These are phyloP conservation scores for Dione vanillae DNA, from an alignment of 2,888 invertebrate genomes.

Conservation along the genomic window DNA sequence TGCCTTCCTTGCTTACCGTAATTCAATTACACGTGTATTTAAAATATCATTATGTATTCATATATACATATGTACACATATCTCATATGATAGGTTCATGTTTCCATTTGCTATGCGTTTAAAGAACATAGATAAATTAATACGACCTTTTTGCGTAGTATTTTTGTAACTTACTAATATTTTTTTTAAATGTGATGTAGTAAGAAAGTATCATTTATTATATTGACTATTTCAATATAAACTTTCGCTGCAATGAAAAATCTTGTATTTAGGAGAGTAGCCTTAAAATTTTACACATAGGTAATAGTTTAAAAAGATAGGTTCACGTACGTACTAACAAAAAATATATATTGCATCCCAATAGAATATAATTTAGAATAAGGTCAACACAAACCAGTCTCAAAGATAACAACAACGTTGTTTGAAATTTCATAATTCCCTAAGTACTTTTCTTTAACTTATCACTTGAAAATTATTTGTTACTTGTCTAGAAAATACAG, in stretches of 20 bases:
- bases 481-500: conserved; percentile 16
- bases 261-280: no score
- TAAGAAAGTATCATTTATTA: no score
- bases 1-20: neutral
- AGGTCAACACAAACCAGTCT: conserved; percentile 24
- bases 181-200: no score
- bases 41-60: neutral
- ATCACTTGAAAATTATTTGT: conserved; percentile 27
- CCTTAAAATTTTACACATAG: neutral
- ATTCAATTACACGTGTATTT: neutral
- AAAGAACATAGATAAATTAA: neutral
- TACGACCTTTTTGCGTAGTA: neutral
- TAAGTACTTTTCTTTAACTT: conserved; percentile 29
- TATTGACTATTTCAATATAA: no score
- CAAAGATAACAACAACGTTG: conserved; percentile 20
- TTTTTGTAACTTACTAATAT: no score
- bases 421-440: conserved; percentile 19
- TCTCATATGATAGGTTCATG: neutral
- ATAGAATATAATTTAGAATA: conserved; percentile 18
- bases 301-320: neutral
- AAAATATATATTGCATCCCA: conserved; percentile 1
- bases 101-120: neutral
- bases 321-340: neutral
- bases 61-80: neutral
- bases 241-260: no score